Conservation (phyloP, 2,797 vertebrate species). For the Chrysolophus pictus region DNA sequence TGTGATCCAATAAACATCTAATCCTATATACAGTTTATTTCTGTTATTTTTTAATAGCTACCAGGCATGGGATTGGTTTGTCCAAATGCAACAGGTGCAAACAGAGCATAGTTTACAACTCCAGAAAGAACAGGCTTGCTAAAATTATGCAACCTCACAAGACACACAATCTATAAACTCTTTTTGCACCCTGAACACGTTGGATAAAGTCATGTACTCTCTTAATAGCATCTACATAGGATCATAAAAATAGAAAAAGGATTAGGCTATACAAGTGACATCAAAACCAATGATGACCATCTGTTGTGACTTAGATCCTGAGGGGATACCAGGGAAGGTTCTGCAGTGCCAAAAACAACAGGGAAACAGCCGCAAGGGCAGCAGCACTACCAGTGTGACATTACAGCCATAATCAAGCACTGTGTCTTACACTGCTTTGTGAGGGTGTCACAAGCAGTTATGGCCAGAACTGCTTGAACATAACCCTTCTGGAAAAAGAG, state of each 20-base stretch:
- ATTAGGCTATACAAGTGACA: neutral
- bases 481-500: neutral
- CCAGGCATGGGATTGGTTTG: neutral
- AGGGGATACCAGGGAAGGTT: neutral
- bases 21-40: neutral
- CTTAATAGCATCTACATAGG: neutral
- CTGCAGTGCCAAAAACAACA: neutral
- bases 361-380: neutral
- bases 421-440: neutral
- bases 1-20: neutral
- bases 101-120: neutral
- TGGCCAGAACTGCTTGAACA: fast-evolving
- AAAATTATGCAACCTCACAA: neutral
- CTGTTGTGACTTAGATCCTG: neutral
- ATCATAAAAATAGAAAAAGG: neutral
- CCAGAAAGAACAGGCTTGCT: neutral
- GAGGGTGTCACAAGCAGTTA: neutral
- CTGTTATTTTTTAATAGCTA: neutral
- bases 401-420: neutral
- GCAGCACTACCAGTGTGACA: neutral
- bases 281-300: neutral
- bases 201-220: neutral
- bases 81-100: neutral
- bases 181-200: neutral
- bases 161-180: neutral